Evolutionary conservation across 2,113 vertebrate species (phyloP).

Genomic region (Heptranchias perlo): DNA sequence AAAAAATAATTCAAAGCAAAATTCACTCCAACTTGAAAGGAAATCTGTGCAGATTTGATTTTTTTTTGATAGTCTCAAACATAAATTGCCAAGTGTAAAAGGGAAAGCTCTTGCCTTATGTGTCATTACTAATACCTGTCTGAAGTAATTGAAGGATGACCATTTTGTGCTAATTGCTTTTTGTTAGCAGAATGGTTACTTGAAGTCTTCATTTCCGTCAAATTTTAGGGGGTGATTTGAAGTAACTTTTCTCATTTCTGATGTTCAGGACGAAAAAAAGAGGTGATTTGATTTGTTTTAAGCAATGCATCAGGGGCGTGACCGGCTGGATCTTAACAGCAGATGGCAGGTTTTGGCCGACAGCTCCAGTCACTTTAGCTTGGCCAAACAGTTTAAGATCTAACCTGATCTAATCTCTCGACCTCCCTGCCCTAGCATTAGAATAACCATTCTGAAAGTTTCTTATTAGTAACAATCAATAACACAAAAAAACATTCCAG

Average conservation of each 20-base stretch:
- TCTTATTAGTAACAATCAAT: background rate
- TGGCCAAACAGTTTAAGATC: constrained; percentile 51
- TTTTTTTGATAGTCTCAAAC: background rate
- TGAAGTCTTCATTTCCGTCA: background rate
- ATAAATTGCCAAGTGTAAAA: background rate
- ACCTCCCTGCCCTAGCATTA: constrained; percentile 52
- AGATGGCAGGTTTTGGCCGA: constrained; percentile 67
- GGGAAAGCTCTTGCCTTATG: background rate
- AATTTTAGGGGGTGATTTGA: background rate
- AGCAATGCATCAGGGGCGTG: constrained; percentile 57
- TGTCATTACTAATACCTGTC: background rate
- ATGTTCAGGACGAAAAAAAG: constrained; percentile 42
- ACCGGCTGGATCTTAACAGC: constrained; percentile 62
- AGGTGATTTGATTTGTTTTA: constrained; percentile 56
- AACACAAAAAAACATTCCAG: background rate
- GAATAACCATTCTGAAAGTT: constrained; percentile 63
- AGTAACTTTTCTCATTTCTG: background rate
- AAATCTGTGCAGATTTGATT: background rate
- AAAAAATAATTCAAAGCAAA: background rate
- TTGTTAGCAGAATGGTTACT: background rate
- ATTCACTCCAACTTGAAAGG: background rate
- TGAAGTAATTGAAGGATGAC: background rate
- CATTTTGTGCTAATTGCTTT: background rate
- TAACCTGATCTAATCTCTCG: constrained; percentile 49
- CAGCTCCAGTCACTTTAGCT: constrained; percentile 50